phyloP scores from a whole-genome alignment of 2,113 vertebrate genomes.

The Pleuronectes platessa region DNA sequence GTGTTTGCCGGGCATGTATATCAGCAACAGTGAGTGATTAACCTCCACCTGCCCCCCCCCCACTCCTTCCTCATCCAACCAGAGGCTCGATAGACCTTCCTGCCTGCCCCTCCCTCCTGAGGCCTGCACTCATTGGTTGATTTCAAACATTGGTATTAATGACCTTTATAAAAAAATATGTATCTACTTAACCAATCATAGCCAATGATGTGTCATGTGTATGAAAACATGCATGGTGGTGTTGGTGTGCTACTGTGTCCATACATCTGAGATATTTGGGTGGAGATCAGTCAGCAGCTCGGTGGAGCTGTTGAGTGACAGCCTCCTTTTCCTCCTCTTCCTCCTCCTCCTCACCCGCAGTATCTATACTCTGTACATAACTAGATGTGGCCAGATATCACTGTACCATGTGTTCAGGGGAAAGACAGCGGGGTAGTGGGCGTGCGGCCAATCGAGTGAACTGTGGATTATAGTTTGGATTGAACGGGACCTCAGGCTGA shows the following conservation, averaged over 20 bases:
- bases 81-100: conserved; percentile 46
- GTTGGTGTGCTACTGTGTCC: conserved; percentile 69
- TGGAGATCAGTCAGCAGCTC: background rate
- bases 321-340: conserved; percentile 3
- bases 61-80: conserved; percentile 51
- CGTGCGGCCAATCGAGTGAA: conserved; percentile 3
- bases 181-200: conserved; percentile 53
- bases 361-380: conserved; percentile 54
- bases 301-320: too few species aligned
- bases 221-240: conserved; percentile 72
- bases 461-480: conserved; percentile 31
- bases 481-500: conserved; percentile 38
- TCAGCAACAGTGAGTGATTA: conserved; percentile 58
- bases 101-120: conserved; percentile 12
- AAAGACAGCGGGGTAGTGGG: background rate
- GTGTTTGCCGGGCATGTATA: conserved; percentile 65
- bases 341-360: conserved; percentile 20
- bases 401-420: conserved; percentile 29
- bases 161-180: background rate
- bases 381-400: conserved; percentile 47
- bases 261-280: conserved; percentile 42
- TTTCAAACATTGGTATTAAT: background rate
- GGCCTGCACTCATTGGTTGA: conserved; percentile 60
- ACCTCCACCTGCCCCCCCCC: conserved; percentile 5
- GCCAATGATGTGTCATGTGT: conserved; percentile 65